phyloP scores from a whole-genome alignment of 2,888 invertebrate species.

The Eulithis prunata region DNA sequence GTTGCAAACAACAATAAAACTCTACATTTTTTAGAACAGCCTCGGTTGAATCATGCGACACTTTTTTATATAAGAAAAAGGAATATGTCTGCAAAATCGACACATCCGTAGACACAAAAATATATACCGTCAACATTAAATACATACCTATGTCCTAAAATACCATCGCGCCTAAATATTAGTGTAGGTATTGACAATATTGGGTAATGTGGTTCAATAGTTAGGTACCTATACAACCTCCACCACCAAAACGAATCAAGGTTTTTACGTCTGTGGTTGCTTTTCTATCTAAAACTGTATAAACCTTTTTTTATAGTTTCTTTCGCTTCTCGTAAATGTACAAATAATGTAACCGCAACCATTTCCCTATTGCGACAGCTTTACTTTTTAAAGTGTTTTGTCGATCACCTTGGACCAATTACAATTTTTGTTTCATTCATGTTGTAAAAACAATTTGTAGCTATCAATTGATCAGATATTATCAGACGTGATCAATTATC shows the following conservation, averaged over 20 bases:
- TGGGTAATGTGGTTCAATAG: neutral
- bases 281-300: constrained; percentile 34
- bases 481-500: neutral
- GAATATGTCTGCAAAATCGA: too few relatives aligned
- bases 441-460: constrained; percentile 17
- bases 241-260: constrained; percentile 39
- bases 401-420: constrained; percentile 43
- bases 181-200: too few relatives aligned
- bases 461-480: constrained; percentile 5
- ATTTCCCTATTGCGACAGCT: constrained; percentile 39
- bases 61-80: neutral
- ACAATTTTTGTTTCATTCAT: constrained; percentile 29
- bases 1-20: constrained; percentile 46
- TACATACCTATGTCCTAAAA: too few relatives aligned
- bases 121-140: too few relatives aligned
- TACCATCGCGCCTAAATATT: too few relatives aligned
- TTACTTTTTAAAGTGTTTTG: constrained; percentile 36
- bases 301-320: constrained; percentile 30
- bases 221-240: neutral
- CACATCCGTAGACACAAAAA: too few relatives aligned
- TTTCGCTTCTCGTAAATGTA: constrained; percentile 35
- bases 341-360: constrained; percentile 38
- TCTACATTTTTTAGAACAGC: neutral
- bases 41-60: too few relatives aligned
- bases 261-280: constrained; percentile 37